These are phyloP conservation scores for Steromphala cineraria DNA, from an alignment of 2,888 invertebrate genomes.

Conservation along the genomic window DNA sequence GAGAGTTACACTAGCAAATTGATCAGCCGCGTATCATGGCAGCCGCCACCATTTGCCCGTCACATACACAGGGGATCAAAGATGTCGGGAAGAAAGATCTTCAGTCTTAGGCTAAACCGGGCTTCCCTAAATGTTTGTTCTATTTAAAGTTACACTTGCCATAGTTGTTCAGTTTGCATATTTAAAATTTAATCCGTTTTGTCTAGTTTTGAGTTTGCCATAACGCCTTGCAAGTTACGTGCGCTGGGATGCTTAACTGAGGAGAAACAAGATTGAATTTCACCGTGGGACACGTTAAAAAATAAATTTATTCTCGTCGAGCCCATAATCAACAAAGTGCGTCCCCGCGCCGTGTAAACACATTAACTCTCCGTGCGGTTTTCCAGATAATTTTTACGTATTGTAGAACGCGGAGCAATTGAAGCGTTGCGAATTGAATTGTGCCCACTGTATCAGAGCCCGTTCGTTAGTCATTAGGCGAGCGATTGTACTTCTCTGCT, in stretches of 20 bases:
- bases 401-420: neutral
- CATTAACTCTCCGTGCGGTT: neutral
- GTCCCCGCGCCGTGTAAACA: neutral
- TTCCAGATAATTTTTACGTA: neutral
- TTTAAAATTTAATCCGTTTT: neutral
- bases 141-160: neutral
- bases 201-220: too few species aligned
- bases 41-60: neutral
- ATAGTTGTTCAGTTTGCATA: neutral
- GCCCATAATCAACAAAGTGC: neutral
- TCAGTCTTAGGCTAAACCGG: neutral
- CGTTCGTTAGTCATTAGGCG: neutral
- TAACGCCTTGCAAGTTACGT: too few species aligned
- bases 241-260: neutral
- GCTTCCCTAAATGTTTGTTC: neutral
- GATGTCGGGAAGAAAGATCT: neutral
- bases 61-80: neutral
- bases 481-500: neutral
- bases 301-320: neutral
- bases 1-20: conserved; percentile 15
- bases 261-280: neutral
- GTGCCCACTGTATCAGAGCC: neutral
- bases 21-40: neutral
- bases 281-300: neutral
- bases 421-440: neutral